Percentiles rank a stretch among this genome's conserved stretches.
Evolutionary conservation across 2,888 invertebrate species (phyloP).

Genomic region (Gymnoscelis rufifasciata): DNA sequence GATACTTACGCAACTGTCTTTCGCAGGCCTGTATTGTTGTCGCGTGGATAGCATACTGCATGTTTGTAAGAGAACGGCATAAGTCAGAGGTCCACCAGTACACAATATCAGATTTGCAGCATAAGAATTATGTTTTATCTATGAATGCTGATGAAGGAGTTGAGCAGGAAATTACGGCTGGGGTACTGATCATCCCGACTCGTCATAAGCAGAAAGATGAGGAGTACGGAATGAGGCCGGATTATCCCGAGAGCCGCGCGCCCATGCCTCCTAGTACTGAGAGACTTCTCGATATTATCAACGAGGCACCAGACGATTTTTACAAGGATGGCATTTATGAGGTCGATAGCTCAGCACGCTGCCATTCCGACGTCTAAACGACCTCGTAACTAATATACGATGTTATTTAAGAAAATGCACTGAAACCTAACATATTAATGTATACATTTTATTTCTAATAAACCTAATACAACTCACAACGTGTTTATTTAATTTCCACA

Average conservation of each 20-base stretch:
- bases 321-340: conserved; percentile 57
- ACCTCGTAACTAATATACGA: conserved; percentile 19
- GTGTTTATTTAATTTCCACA: conserved; percentile 4
- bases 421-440: conserved; percentile 8
- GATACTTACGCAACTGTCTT: conserved; percentile 11
- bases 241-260: conserved; percentile 62
- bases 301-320: conserved; percentile 40
- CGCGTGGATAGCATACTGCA: conserved; percentile 64
- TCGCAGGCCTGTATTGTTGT: conserved; percentile 58
- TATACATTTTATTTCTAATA: conserved; percentile 8
- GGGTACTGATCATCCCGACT: conserved; percentile 60
- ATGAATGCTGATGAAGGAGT: conserved; percentile 31
- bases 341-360: conserved; percentile 44
- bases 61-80: conserved; percentile 65
- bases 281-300: conserved; percentile 54
- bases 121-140: conserved; percentile 44
- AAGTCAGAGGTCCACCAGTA: conserved; percentile 57
- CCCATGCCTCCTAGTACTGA: conserved; percentile 46
- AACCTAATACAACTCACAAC: conserved; percentile 6
- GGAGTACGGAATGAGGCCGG: conserved; percentile 55
- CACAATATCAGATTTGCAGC: conserved; percentile 54
- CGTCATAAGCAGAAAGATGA: conserved; percentile 52
- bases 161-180: conserved; percentile 45
- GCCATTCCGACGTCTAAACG: conserved; percentile 52
- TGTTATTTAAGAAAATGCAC: conserved; percentile 12